Evolutionary conservation across 2,797 vertebrate species (phyloP).

Genomic region (Squalus acanthias): DNA sequence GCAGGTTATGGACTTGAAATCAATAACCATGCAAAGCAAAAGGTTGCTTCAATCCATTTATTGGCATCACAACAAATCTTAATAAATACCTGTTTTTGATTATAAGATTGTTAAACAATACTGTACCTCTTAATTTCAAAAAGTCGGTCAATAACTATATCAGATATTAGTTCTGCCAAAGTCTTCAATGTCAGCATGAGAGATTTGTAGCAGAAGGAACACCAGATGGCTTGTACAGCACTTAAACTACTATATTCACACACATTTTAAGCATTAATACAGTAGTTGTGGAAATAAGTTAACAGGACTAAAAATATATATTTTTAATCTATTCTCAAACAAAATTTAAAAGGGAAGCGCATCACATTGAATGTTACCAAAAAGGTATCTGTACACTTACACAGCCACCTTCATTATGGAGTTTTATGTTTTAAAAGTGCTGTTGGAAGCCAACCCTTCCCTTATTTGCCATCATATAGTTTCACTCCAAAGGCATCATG

Average conservation of each 20-base stretch:
- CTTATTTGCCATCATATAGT: background rate
- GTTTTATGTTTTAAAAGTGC: no score
- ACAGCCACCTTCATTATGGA: no score
- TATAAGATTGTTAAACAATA: background rate
- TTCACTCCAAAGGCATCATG: background rate
- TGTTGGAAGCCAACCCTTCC: background rate
- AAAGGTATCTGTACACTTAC: no score
- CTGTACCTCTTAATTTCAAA: background rate
- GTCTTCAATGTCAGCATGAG: background rate
- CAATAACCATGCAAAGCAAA: background rate
- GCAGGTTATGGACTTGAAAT: background rate
- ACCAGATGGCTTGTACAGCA: background rate
- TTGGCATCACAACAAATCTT: background rate
- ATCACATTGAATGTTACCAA: no score
- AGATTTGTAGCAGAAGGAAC: background rate
- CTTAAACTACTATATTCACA: background rate
- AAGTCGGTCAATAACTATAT: background rate
- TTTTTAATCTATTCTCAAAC: background rate
- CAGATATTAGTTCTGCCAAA: background rate
- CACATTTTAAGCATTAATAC: background rate
- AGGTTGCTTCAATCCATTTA: background rate
- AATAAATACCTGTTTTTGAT: background rate
- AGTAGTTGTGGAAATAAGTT: background rate
- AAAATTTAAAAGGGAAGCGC: no score
- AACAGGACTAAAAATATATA: background rate